Evolutionary conservation across 1,140 invertebrate genomes (phyloP).

Genomic region (Pentalonia nigronervosa): DNA sequence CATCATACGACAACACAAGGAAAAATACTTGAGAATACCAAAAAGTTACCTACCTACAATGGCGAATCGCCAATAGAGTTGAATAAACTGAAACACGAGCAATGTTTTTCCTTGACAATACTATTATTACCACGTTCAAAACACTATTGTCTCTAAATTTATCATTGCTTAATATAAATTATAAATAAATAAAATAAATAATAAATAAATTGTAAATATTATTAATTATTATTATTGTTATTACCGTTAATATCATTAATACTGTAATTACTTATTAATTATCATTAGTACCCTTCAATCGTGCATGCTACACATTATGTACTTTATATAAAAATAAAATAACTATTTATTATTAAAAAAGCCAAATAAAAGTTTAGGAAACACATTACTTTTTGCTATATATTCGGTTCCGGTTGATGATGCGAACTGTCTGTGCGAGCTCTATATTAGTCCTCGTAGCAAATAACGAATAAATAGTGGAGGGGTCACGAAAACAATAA

Average conservation of each 20-base stretch:
- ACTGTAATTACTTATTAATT: background rate
- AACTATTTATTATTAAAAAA: background rate
- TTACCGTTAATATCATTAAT: background rate
- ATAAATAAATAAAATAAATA: too few relatives aligned
- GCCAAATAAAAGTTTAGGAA: background rate
- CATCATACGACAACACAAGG: background rate
- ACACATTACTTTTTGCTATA: background rate
- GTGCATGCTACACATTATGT: background rate
- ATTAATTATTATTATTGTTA: background rate
- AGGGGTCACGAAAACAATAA: background rate
- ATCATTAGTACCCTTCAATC: background rate
- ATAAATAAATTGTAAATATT: too few relatives aligned
- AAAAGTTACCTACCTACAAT: constrained; percentile 15
- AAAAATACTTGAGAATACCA: constrained; percentile 3
- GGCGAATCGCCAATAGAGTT: constrained; percentile 7
- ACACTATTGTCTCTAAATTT: background rate
- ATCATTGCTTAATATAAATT: background rate
- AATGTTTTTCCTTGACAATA: background rate
- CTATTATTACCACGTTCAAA: background rate
- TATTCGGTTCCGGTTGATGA: background rate
- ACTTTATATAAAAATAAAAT: background rate
- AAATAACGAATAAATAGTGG: background rate
- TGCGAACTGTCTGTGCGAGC: background rate
- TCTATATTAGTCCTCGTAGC: background rate
- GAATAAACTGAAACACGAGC: constrained; percentile 24